Conservation (phyloP, 2,888 invertebrate genomes). For the Embidobia sp. region DNA sequence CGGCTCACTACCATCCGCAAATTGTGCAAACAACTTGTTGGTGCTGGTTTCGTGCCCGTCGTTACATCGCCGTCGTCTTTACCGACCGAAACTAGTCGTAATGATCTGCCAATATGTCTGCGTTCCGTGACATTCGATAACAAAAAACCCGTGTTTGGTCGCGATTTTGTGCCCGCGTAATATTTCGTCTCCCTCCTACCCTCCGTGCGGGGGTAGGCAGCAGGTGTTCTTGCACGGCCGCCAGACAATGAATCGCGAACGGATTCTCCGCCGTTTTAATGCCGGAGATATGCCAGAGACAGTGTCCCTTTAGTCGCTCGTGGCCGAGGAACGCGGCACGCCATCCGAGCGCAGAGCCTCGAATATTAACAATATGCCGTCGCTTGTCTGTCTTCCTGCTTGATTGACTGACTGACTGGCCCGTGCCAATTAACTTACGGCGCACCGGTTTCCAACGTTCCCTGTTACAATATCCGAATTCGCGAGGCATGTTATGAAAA, state of each 20-base stretch:
- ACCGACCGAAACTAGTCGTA: slow-evolving; percentile 57
- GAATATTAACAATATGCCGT: slow-evolving; percentile 77
- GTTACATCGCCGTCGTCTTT: slow-evolving; percentile 51
- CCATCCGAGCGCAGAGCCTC: slow-evolving; percentile 60
- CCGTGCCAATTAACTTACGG: slow-evolving; percentile 43
- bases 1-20: slow-evolving; percentile 40
- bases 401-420: slow-evolving; percentile 47
- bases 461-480: no score
- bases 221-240: slow-evolving; percentile 77
- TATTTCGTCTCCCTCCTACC: slow-evolving; percentile 55
- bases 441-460: no score
- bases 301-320: slow-evolving; percentile 67
- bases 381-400: slow-evolving; percentile 47
- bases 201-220: slow-evolving; percentile 68
- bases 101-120: slow-evolving; percentile 63
- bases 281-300: slow-evolving; percentile 10
- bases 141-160: slow-evolving; percentile 72
- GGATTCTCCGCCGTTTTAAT: slow-evolving; percentile 64
- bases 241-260: slow-evolving; percentile 69
- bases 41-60: slow-evolving; percentile 53
- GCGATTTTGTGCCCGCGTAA: slow-evolving; percentile 78
- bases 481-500: no score
- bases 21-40: slow-evolving; percentile 46
- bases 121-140: slow-evolving; percentile 69
- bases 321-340: slow-evolving; percentile 65